Evolutionary conservation across 2,113 vertebrate genomes (phyloP).

Genomic region (Hymenochirus boettgeri): DNA sequence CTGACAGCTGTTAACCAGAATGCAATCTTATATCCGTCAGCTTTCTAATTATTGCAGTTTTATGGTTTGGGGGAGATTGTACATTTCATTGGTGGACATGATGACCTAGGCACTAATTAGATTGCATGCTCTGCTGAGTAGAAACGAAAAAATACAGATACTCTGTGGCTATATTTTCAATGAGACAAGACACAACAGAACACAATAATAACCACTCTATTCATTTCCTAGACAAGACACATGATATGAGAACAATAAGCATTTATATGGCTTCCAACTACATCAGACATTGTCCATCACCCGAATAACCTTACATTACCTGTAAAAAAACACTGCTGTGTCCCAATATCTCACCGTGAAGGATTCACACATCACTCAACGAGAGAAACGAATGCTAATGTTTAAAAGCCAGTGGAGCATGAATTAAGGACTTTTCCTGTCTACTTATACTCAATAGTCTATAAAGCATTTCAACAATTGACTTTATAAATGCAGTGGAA

Average conservation of each 20-base stretch:
- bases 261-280: slow-evolving; percentile 18
- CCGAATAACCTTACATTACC: slow-evolving; percentile 23
- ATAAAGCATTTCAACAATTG: slow-evolving; percentile 7
- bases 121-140: no score
- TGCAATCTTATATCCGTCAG: no score
- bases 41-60: no score
- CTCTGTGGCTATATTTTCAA: no score
- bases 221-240: slow-evolving; percentile 18
- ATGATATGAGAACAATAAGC: slow-evolving; percentile 5
- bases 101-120: no score
- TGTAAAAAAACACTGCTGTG: slow-evolving; percentile 19
- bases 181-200: no score
- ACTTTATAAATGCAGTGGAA: not conserved
- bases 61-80: no score
- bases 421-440: slow-evolving; percentile 19
- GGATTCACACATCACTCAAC: slow-evolving; percentile 33
- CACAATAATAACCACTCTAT: slow-evolving; percentile 2
- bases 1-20: no score
- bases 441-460: slow-evolving; percentile 15
- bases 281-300: slow-evolving; percentile 9
- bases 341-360: slow-evolving; percentile 8
- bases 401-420: slow-evolving; percentile 24
- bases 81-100: no score
- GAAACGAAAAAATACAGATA: no score
- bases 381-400: slow-evolving; percentile 33